Conservation (phyloP, 2,888 invertebrate species). For the Balanococcus diminutus region DNA sequence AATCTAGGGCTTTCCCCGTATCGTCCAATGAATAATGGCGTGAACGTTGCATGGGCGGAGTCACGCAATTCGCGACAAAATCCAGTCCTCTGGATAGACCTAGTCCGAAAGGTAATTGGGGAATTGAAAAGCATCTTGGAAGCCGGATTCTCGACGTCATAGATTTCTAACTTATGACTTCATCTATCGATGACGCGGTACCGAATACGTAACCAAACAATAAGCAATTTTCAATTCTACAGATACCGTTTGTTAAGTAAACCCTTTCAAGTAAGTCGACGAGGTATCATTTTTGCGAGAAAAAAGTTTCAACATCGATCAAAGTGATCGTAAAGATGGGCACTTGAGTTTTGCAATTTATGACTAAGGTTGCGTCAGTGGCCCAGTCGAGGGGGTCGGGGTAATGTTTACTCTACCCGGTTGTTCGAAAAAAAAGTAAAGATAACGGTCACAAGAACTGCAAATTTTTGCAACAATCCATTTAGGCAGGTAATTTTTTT, state of each 20-base stretch:
- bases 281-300: neutral
- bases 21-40: slow-evolving; percentile 40
- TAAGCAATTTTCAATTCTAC: slow-evolving; percentile 13
- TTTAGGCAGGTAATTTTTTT: no score
- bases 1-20: slow-evolving; percentile 49
- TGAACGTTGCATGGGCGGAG: slow-evolving; percentile 36
- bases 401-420: no score
- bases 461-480: no score
- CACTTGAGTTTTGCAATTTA: no score
- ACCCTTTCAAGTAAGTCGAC: neutral
- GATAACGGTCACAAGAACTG: no score
- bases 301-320: no score
- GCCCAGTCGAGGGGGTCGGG: no score
- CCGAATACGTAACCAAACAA: slow-evolving; percentile 10
- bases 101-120: neutral
- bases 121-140: neutral
- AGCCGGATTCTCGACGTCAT: slow-evolving; percentile 38
- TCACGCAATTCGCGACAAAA: slow-evolving; percentile 35
- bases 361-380: no score
- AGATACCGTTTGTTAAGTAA: neutral
- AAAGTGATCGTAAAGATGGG: no score
- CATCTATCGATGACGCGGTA: slow-evolving; percentile 10
- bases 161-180: slow-evolving; percentile 37
- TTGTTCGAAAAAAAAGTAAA: no score
- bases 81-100: neutral